Conservation (phyloP, 2,113 vertebrate species). For the Xiphias gladius region DNA sequence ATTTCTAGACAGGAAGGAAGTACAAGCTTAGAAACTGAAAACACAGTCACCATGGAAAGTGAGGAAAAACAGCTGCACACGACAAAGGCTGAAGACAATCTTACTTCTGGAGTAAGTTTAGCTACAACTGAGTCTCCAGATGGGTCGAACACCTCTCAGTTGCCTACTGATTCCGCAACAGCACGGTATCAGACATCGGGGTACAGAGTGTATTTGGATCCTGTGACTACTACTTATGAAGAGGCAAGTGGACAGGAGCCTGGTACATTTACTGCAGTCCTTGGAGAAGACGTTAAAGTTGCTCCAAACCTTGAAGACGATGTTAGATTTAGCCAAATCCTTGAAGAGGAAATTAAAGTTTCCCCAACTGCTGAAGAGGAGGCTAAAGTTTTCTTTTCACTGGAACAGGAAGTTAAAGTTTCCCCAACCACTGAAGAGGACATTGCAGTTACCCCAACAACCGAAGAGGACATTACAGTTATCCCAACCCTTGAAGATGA, state of each 20-base stretch:
- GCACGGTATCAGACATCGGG: constrained; percentile 36
- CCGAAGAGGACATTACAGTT: constrained; percentile 21
- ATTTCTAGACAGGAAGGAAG: constrained; percentile 69
- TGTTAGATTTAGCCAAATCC: background rate
- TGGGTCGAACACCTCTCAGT: constrained; percentile 2
- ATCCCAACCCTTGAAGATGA: background rate
- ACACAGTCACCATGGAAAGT: constrained; percentile 44
- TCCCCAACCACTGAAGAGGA: constrained; percentile 1
- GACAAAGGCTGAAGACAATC: constrained; percentile 30
- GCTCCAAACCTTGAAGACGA: constrained; percentile 4
- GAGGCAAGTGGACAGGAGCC: constrained; percentile 64
- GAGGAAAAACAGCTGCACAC: constrained; percentile 25
- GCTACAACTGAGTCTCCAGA: constrained; percentile 14
- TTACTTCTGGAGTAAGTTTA: constrained; percentile 33
- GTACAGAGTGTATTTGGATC: constrained; percentile 46
- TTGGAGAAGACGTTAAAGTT: constrained; percentile 28
- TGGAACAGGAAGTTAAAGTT: background rate
- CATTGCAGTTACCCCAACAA: background rate
- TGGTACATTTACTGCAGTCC: constrained; percentile 23
- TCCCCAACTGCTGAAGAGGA: background rate
- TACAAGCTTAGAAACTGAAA: constrained; percentile 66
- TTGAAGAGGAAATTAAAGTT: constrained; percentile 25
- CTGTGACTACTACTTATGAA: constrained; percentile 48
- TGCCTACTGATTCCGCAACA: constrained; percentile 17
- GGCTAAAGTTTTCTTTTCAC: background rate